These are phyloP conservation scores for Arrhamphus sclerolepis DNA, from an alignment of 2,797 vertebrate genomes.

Conservation along the genomic window DNA sequence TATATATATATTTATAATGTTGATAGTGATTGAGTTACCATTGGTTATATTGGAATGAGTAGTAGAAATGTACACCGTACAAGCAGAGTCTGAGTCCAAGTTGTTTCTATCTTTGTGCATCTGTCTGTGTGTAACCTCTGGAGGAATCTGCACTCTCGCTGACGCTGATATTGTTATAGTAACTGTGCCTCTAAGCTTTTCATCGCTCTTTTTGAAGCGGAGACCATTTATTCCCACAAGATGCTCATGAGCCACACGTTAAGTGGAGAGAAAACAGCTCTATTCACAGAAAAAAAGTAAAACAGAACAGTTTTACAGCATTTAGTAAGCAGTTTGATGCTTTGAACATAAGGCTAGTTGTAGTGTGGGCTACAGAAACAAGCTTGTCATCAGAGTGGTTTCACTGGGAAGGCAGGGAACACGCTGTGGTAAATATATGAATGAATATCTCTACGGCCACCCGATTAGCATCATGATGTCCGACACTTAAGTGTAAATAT, in stretches of 20 bases:
- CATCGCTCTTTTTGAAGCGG: constrained; percentile 13
- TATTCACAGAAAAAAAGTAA: constrained; percentile 58
- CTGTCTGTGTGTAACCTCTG: constrained; percentile 7
- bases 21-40: too few species aligned
- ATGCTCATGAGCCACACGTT: constrained; percentile 19
- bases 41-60: too few species aligned
- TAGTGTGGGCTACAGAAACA: constrained; percentile 10
- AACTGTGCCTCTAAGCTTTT: constrained; percentile 41
- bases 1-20: too few species aligned
- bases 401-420: neutral
- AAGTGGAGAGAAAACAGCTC: constrained; percentile 39
- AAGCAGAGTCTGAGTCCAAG: too few species aligned
- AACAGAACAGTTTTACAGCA: constrained; percentile 24
- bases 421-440: neutral
- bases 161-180: constrained; percentile 56
- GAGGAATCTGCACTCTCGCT: constrained; percentile 35
- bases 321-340: neutral
- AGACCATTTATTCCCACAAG: constrained; percentile 33
- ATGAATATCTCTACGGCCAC: neutral
- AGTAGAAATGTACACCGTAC: too few species aligned
- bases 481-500: neutral
- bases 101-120: too few species aligned
- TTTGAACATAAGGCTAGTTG: constrained; percentile 14
- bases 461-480: constrained; percentile 3
- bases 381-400: neutral